Evolutionary conservation across 2,797 vertebrate genomes (phyloP).

Genomic region (Cyprinella venusta): DNA sequence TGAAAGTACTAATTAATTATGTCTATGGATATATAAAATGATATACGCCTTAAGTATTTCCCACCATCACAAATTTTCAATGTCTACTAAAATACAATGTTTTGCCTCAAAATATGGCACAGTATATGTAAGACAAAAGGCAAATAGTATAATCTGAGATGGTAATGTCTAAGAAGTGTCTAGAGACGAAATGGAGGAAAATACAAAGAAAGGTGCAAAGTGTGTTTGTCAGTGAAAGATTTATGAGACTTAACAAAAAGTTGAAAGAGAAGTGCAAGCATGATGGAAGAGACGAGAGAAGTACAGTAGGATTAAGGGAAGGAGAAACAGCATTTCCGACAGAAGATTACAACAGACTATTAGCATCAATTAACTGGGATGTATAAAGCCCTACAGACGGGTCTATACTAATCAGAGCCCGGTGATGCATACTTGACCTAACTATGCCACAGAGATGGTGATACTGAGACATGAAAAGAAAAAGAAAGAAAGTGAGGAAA

Average conservation of each 20-base stretch:
- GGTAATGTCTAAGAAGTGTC: background rate
- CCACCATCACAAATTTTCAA: background rate
- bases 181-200: background rate
- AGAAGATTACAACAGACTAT: conserved; percentile 50
- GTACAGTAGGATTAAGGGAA: conserved; percentile 22
- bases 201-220: background rate
- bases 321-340: conserved; percentile 28
- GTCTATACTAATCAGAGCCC: conserved; percentile 44
- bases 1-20: background rate
- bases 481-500: background rate
- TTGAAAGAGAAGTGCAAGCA: background rate
- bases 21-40: background rate
- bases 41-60: background rate
- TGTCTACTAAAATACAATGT: background rate
- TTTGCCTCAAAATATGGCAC: background rate
- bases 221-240: background rate
- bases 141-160: background rate
- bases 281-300: background rate
- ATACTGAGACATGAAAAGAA: conserved; percentile 16
- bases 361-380: conserved; percentile 45
- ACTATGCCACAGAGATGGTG: conserved; percentile 36
- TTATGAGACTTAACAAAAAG: background rate
- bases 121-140: background rate
- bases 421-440: conserved; percentile 37
- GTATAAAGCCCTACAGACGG: conserved; percentile 39